Evolutionary conservation across 2,888 invertebrate genomes (phyloP).

Genomic region (Ametastegia equiseti): DNA sequence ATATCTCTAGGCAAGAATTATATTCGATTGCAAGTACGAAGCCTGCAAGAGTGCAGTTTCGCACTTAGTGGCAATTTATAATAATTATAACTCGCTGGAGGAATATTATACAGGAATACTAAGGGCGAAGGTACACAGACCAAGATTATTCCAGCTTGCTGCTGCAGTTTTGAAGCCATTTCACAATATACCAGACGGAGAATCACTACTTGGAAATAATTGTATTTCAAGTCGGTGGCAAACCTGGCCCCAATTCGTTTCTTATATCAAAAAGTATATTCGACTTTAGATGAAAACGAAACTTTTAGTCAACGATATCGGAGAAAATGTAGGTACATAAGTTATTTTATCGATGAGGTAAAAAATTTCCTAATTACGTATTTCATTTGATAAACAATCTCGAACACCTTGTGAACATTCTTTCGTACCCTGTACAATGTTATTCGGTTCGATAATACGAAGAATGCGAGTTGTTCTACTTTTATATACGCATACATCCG

Average conservation of each 20-base stretch:
- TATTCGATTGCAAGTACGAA: background rate
- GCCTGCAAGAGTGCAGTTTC: background rate
- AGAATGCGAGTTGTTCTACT: background rate
- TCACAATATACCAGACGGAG: background rate
- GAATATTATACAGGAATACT: background rate
- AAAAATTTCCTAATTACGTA: too few relatives aligned
- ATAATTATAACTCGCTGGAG: background rate
- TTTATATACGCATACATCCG: background rate
- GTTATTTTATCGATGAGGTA: too few relatives aligned
- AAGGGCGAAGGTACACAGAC: too few relatives aligned
- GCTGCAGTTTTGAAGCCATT: background rate
- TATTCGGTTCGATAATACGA: background rate
- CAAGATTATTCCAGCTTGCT: background rate
- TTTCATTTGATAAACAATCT: too few relatives aligned
- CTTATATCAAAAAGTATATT: too few relatives aligned
- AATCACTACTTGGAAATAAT: background rate
- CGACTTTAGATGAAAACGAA: too few relatives aligned
- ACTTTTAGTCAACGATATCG: too few relatives aligned
- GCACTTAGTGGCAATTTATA: slow-evolving; percentile 23
- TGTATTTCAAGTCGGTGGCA: background rate
- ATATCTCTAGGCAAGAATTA: background rate
- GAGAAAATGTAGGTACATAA: too few relatives aligned
- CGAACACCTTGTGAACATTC: too few relatives aligned
- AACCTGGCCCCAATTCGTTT: background rate
- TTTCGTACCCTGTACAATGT: background rate